Evolutionary conservation across 2,797 vertebrate genomes (phyloP).

Genomic region (Emys orbicularis): DNA sequence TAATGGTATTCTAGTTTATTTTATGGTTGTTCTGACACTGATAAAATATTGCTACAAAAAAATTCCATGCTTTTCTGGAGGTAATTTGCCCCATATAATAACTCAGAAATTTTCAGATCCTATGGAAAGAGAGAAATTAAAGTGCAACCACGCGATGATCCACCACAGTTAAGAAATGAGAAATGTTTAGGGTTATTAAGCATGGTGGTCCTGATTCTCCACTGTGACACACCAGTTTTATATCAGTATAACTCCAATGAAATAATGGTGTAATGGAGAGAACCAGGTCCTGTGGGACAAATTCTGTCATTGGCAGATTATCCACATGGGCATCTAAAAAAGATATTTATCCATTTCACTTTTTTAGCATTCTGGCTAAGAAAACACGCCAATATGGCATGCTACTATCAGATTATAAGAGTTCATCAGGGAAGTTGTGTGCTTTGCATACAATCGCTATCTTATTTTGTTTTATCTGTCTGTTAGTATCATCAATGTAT

Average conservation of each 20-base stretch:
- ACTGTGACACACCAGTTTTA: not conserved
- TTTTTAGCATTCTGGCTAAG: not conserved
- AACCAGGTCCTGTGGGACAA: not conserved
- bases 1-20: constrained; percentile 1
- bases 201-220: not conserved
- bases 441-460: not conserved
- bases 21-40: constrained; percentile 23
- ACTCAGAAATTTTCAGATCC: not conserved
- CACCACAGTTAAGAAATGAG: not conserved
- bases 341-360: not conserved
- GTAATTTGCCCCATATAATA: not conserved
- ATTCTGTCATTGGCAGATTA: rapidly evolving
- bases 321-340: not conserved
- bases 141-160: not conserved
- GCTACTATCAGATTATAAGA: not conserved
- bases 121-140: not conserved
- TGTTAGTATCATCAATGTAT: not conserved
- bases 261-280: not conserved
- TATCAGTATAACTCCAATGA: not conserved
- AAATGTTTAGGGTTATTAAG: not conserved
- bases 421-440: not conserved
- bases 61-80: constrained; percentile 28
- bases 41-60: not conserved
- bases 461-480: rapidly evolving
- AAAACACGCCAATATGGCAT: not conserved